phyloP scores from a whole-genome alignment of 2,113 vertebrate species.

The Pongo pygmaeus region DNA sequence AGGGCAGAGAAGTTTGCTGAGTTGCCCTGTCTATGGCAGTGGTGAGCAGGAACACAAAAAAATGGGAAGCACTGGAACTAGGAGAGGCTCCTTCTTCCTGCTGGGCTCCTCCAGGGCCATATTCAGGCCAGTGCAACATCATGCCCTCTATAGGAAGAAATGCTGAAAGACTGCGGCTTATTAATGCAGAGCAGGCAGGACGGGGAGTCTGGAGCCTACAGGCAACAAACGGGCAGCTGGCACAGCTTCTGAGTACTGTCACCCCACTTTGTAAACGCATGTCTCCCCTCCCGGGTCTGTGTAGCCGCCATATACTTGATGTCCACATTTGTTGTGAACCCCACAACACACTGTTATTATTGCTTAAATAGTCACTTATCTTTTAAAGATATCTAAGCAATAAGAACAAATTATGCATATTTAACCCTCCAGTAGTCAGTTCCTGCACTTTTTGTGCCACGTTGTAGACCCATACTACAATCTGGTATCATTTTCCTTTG shows the following conservation, averaged over 20 bases:
- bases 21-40: background rate
- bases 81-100: background rate
- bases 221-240: background rate
- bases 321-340: accelerated
- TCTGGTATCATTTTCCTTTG: background rate
- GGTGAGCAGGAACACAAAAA: background rate
- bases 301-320: background rate
- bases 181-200: background rate
- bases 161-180: accelerated
- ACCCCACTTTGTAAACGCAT: accelerated
- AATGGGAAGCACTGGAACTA: accelerated
- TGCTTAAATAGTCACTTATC: background rate
- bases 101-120: accelerated
- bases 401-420: background rate
- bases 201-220: background rate
- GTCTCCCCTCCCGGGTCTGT: background rate
- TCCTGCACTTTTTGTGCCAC: background rate
- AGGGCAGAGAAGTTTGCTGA: too few species aligned
- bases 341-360: background rate
- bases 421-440: too few species aligned
- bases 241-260: background rate
- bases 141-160: background rate
- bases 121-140: background rate
- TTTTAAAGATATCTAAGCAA: background rate
- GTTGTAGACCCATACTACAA: background rate